phyloP scores from a whole-genome alignment of 1,140 invertebrate species.

The Drosophila auraria region DNA sequence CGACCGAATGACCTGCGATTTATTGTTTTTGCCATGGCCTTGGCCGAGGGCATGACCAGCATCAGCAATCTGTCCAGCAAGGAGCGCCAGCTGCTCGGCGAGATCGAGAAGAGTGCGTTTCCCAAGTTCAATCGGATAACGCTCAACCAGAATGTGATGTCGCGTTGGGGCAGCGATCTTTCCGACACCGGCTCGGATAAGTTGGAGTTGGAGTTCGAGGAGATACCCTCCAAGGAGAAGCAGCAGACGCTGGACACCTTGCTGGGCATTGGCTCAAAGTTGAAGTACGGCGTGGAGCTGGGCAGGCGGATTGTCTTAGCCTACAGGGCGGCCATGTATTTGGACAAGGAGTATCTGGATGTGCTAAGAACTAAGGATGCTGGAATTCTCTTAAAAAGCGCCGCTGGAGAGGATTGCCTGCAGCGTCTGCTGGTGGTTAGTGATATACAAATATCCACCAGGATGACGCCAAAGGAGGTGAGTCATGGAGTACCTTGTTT shows the following conservation, averaged over 20 bases:
- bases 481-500: not conserved
- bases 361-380: conserved; percentile 86
- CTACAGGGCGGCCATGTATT: conserved; percentile 86
- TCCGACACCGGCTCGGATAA: conserved; percentile 68
- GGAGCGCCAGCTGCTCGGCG: conserved; percentile 72
- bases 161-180: conserved; percentile 64
- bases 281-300: conserved; percentile 86
- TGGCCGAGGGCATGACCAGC: conserved; percentile 85
- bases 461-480: conserved; percentile 84
- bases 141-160: conserved; percentile 61
- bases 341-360: conserved; percentile 86
- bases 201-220: conserved; percentile 76
- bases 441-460: conserved; percentile 86
- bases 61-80: conserved; percentile 73
- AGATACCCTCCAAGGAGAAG: conserved; percentile 81
- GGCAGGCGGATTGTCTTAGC: conserved; percentile 86
- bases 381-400: conserved; percentile 86
- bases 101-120: conserved; percentile 76
- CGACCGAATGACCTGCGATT: conserved; percentile 85
- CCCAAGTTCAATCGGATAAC: conserved; percentile 79
- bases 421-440: conserved; percentile 87
- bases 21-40: conserved; percentile 85
- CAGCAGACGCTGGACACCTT: conserved; percentile 76
- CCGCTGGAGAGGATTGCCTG: conserved; percentile 86
- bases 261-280: conserved; percentile 81